Evolutionary conservation across 2,888 invertebrate genomes (phyloP), one percentile per base, ranked within the genome.

Genomic region (Tineola bisselliella): DNA sequence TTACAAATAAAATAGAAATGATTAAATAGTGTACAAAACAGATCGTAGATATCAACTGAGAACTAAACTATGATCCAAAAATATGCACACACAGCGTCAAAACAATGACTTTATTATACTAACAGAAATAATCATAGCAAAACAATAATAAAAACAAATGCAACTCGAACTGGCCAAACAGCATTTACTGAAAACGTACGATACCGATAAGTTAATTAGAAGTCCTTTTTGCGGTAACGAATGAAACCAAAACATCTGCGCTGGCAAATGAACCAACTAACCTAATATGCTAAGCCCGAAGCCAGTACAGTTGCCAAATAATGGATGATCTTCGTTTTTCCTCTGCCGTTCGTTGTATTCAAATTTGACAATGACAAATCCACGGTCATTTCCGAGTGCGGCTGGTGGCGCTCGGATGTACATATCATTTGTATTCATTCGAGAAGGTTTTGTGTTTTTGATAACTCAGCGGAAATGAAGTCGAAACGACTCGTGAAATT

Each of bases 311-410:
- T 38, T 38, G 38, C 62, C 63, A 64, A 68, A 72, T 59, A 78
- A 82, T 82, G 80, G 79, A 83, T 84, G 84, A 81, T 73, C 72
- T 77, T 80, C 81, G 81, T 82, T 81, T 82, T 80, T 80, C 81
- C 78, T 72, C 79, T 77, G 79, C 79, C 78, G 18, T 75, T 70
- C 76, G 74, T 70, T 74, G 79, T 78, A 84, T 84, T 84, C 82
- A 84, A 84, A 84, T 84, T 79, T 83, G 84, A 84, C 83, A 78
- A 68, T 81, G 84, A 84, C 84, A 84, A 82, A 84, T 84, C 76
- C 72, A 71, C 77, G 80, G 81, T 73, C 74, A 77, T 81, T 82
- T 83, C 84, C 83, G 76, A 64, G 69, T 79, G 79, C 69, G 78
- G 79, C 52, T 59, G 62, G 63, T 62, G 62, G 61, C 64, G 66